Evolutionary conservation across 2,888 invertebrate species (phyloP), one percentile per base, ranked within the genome.

Genomic region (Acanthacorydalis orientalis): DNA sequence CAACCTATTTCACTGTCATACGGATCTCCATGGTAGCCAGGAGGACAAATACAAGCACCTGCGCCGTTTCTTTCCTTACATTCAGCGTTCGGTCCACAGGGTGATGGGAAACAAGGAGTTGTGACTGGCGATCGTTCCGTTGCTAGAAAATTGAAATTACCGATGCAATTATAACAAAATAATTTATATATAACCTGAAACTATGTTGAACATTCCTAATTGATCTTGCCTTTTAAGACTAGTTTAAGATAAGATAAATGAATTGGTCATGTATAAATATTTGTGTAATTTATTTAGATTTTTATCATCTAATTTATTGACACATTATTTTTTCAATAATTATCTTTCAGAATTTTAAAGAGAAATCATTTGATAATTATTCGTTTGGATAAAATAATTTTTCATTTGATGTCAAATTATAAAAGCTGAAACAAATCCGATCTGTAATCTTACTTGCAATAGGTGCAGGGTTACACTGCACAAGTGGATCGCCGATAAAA

Each of bases 61-160:
- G 88, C 85, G 10, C 83, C 82, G 56, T 86, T 85, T 52, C 77
- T 73, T 64, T 87, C 87, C 7, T 85, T 75, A 56, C 85, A 89
- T 64, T 86, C 83, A 2, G 88, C 84, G 57, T 86, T 84, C 6
- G 81, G 82, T 37, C 90, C 90, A 59, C 90, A 90, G 2, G 88
- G 88, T 48, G 85, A 83, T 44, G 87, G 87, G 47, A 73, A 72
- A 58, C 89, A 88, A 6, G 89, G 87, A 53, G 84, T 79, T n/a
- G 77, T 62, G 40, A 74, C 73, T 42, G 78, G 76, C 48, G 77
- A 71, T 56, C 73, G 70, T 63, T 78, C 75, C 9, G 79, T 74
- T 16, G 75, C 77, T 77, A 59, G 51, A 64, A 63, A 52, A 48
- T 52, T 54, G 51, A 51, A n/a, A 47, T 37, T 50, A 41, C 23